These are phyloP conservation scores for Physocephala rufipes DNA, from an alignment of 2,888 invertebrate genomes.

Conservation along the genomic window DNA sequence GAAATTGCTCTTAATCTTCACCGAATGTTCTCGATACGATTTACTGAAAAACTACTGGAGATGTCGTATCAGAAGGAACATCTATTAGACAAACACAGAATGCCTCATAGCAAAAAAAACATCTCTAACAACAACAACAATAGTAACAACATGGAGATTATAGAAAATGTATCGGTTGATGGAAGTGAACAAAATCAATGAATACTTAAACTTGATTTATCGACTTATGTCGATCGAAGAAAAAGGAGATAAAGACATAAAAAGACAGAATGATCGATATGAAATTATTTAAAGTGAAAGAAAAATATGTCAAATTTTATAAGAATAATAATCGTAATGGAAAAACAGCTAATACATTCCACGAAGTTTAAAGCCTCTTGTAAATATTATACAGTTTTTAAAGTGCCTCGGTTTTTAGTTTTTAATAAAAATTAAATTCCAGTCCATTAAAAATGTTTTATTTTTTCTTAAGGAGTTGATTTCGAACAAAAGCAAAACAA, in stretches of 20 bases:
- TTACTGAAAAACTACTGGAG: conserved; percentile 66
- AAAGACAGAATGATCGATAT: too few species aligned
- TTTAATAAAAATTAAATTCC: conserved; percentile 14
- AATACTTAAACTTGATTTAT: neutral
- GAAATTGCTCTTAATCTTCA: conserved; percentile 75
- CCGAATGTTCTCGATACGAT: conserved; percentile 76
- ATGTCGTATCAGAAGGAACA: conserved; percentile 42
- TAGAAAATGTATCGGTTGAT: conserved; percentile 35
- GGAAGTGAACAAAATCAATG: neutral
- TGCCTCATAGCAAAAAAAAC: conserved; percentile 47
- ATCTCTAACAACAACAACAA: conserved; percentile 1
- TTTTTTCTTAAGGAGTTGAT: neutral
- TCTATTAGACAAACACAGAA: too few species aligned
- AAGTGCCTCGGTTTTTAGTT: neutral
- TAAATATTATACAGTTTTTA: neutral
- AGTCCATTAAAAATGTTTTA: neutral
- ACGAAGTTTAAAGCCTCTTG: neutral
- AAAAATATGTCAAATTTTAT: neutral
- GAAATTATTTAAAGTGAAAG: neutral
- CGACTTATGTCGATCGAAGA: too few species aligned
- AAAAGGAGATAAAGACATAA: too few species aligned
- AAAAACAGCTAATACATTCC: neutral
- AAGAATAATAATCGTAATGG: neutral
- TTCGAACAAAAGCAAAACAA: neutral
- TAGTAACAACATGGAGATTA: conserved; percentile 9